Conservation (phyloP, 2,113 vertebrate genomes). For the Callopanchax toddi region DNA sequence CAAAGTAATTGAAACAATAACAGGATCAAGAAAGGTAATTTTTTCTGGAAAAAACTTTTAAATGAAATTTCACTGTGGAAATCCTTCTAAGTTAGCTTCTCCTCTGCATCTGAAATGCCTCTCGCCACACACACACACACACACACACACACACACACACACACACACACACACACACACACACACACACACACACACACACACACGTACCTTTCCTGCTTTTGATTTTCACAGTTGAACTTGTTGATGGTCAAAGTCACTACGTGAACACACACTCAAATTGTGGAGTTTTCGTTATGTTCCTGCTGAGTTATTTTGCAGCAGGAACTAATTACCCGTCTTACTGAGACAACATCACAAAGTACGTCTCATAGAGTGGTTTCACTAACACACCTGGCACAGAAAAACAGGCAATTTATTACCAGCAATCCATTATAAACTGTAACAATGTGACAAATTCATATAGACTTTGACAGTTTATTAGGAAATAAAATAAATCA, state of each 20-base stretch:
- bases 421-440: neutral
- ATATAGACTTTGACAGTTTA: conserved; percentile 4
- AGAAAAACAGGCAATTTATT: neutral
- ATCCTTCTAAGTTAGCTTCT: conserved; percentile 25
- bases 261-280: too few relatives aligned
- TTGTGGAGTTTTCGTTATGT: neutral
- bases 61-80: too few relatives aligned
- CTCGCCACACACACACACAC: conserved; percentile 1
- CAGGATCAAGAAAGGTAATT: too few relatives aligned
- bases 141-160: too few relatives aligned
- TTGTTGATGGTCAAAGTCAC: too few relatives aligned
- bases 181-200: too few relatives aligned
- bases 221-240: too few relatives aligned
- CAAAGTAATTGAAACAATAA: conserved; percentile 4
- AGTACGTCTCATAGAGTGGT: conserved; percentile 10
- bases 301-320: conserved; percentile 19
- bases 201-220: too few relatives aligned
- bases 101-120: conserved; percentile 16
- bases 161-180: too few relatives aligned
- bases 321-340: conserved; percentile 26
- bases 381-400: conserved; percentile 14
- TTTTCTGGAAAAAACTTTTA: too few relatives aligned
- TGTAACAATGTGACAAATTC: conserved; percentile 2
- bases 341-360: conserved; percentile 13
- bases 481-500: neutral